A percentile compares a stretch with the other conserved stretches of the same genome.
These are phyloP conservation scores for Grammomys dolichurus DNA, from an alignment of 2,113 vertebrate species.

Conservation along the genomic window DNA sequence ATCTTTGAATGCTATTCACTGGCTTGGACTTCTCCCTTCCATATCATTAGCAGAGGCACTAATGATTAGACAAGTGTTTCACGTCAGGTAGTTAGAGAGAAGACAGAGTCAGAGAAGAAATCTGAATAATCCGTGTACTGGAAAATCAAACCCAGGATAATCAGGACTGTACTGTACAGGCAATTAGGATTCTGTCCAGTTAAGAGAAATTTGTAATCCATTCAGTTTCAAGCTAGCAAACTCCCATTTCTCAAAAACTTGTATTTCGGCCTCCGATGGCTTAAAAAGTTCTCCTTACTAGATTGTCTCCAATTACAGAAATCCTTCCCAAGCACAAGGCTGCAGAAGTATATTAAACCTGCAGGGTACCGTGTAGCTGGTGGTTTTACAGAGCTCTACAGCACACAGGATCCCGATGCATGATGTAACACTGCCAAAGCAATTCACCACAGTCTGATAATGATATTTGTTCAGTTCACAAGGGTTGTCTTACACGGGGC, in stretches of 20 bases:
- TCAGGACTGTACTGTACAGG: conserved; percentile 34
- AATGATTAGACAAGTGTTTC: conserved; percentile 62
- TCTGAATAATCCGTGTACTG: conserved; percentile 69
- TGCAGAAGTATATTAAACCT: conserved; percentile 77
- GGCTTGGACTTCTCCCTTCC: conserved; percentile 46
- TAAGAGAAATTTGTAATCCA: conserved; percentile 74
- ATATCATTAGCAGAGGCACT: conserved; percentile 14
- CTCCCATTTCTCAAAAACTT: conserved; percentile 71
- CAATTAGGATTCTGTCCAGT: conserved; percentile 77
- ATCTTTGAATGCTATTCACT: conserved; percentile 26
- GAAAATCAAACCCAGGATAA: conserved; percentile 75
- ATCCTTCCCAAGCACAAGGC: conserved; percentile 77
- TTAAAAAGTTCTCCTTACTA: conserved; percentile 78
- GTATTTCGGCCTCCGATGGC: conserved; percentile 68
- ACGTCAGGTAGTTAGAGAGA: conserved; percentile 65
- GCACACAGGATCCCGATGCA: not conserved
- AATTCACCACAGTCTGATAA: conserved; percentile 56
- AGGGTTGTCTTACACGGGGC: not conserved
- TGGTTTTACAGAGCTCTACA: conserved; percentile 67
- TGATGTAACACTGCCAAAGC: conserved; percentile 64
- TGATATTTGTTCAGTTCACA: conserved; percentile 63
- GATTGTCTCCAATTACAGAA: conserved; percentile 82
- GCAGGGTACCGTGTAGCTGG: conserved; percentile 65
- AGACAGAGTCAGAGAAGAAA: conserved; percentile 69
- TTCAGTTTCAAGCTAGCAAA: conserved; percentile 69